Conservation (phyloP, 2,113 vertebrate species). For the Sakesphorus luctuosus region DNA sequence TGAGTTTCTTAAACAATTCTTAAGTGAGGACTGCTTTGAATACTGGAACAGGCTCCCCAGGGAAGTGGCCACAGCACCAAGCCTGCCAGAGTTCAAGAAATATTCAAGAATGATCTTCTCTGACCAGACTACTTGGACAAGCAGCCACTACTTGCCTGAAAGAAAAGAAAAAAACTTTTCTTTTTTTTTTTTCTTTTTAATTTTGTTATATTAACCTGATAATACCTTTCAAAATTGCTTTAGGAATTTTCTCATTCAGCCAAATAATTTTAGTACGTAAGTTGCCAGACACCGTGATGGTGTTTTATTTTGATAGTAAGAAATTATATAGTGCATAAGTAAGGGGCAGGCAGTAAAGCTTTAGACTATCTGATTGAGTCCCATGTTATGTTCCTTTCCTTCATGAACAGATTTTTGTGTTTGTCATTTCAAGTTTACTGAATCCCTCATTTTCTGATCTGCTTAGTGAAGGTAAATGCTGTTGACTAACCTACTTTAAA, state of each 20-base stretch:
- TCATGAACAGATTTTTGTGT: background rate
- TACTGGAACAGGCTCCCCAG: too few relatives aligned
- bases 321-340: background rate
- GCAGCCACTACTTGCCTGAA: background rate
- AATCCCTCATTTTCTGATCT: background rate
- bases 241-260: background rate
- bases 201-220: background rate
- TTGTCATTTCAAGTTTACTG: background rate
- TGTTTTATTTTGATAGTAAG: background rate
- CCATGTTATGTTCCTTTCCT: background rate
- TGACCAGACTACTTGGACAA: background rate
- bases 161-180: background rate
- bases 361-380: background rate
- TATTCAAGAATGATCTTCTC: background rate
- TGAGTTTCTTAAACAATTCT: background rate
- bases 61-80: too few relatives aligned
- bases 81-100: too few relatives aligned
- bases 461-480: background rate
- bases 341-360: background rate
- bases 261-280: background rate
- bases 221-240: background rate
- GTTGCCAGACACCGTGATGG: background rate
- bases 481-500: background rate
- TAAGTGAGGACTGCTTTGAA: background rate
- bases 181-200: too few relatives aligned